These are phyloP conservation scores for Ptilonorhynchus violaceus DNA, from an alignment of 2,113 vertebrate species.

Conservation along the genomic window DNA sequence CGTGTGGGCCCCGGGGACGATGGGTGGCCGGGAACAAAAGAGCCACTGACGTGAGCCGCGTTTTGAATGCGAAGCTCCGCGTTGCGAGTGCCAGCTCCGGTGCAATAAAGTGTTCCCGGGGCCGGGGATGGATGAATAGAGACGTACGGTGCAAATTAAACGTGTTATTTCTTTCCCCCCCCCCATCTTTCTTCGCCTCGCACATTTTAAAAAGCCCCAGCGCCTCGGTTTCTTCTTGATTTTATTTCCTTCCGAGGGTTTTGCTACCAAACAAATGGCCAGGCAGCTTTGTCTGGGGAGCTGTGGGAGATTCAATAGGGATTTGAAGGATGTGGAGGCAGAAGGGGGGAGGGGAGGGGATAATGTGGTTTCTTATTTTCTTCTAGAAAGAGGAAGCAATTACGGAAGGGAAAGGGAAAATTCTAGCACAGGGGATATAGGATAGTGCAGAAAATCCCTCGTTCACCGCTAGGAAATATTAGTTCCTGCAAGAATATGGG, in stretches of 20 bases:
- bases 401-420: not conserved
- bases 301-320: not conserved
- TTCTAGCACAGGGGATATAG: not conserved
- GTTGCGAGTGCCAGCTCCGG: not conserved
- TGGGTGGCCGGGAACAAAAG: conserved; percentile 16
- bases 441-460: not conserved
- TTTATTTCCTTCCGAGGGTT: not conserved
- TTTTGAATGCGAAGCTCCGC: not conserved
- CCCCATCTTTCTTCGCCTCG: not conserved
- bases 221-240: not conserved
- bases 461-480: not conserved
- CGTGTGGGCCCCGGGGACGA: not conserved
- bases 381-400: not conserved
- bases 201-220: not conserved
- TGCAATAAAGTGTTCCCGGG: conserved; percentile 8
- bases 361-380: not conserved
- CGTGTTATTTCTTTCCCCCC: not conserved
- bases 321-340: not conserved
- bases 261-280: not conserved
- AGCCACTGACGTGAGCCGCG: not conserved
- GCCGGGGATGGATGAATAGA: conserved; percentile 18
- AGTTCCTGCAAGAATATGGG: not conserved
- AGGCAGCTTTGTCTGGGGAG: not conserved
- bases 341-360: not conserved
- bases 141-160: not conserved